Conservation (phyloP, 30 jellyfish, hydroid and myxozoan species). For the Haliclystus octoradiatus region DNA sequence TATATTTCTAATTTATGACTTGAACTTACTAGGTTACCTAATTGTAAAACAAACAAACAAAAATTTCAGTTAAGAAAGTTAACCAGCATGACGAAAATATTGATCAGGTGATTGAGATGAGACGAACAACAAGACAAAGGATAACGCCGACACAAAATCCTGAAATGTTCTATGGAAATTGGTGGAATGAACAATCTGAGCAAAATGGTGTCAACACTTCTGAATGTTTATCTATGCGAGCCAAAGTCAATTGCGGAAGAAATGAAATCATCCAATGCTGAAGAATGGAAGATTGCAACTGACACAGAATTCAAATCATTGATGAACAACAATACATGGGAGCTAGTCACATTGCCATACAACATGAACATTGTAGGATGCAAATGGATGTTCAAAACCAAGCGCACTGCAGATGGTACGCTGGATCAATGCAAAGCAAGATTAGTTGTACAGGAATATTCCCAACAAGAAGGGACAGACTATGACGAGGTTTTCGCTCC, state of each 20-base stretch:
- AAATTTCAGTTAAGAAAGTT: too few relatives aligned
- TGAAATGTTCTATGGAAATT: too few relatives aligned
- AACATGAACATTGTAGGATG: neutral
- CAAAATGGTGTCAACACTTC: too few relatives aligned
- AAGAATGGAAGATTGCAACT: neutral
- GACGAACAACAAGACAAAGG: too few relatives aligned
- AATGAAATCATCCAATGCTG: neutral
- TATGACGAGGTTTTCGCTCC: slow-evolving; percentile 22
- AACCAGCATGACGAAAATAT: too few relatives aligned
- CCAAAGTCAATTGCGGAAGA: slow-evolving; percentile 8
- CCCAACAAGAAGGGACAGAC: slow-evolving; percentile 12
- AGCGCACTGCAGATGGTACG: neutral
- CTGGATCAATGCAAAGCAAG: slow-evolving; percentile 11
- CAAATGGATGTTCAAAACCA: neutral
- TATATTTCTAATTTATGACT: too few relatives aligned
- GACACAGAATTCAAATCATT: neutral
- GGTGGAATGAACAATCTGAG: too few relatives aligned
- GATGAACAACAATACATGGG: neutral
- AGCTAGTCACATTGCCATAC: neutral
- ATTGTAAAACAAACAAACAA: too few relatives aligned
- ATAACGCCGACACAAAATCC: too few relatives aligned
- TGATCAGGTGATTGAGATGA: too few relatives aligned
- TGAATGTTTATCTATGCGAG: too few relatives aligned
- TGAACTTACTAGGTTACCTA: too few relatives aligned
- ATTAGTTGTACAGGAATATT: slow-evolving; percentile 18